Evolutionary conservation across 2,113 vertebrate species (phyloP).

Genomic region (Cyprinus carpio): DNA sequence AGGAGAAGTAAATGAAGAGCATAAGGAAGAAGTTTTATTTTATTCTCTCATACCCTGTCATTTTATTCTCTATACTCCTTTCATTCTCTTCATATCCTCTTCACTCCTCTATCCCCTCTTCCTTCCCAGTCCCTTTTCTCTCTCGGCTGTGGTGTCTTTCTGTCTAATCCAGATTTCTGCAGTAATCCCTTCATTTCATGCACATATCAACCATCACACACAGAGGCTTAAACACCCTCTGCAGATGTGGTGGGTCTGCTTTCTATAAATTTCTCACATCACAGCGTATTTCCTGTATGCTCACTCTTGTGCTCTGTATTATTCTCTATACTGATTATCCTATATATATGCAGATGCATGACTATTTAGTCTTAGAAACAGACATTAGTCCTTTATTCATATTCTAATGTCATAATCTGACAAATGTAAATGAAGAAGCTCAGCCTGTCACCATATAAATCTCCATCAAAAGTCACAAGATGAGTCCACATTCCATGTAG

Average conservation of each 20-base stretch:
- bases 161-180: slow-evolving; percentile 13
- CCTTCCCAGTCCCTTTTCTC: neutral
- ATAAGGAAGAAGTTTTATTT: too few species aligned
- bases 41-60: neutral
- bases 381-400: too few species aligned
- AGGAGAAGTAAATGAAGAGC: too few species aligned
- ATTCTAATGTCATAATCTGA: too few species aligned
- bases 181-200: slow-evolving; percentile 20
- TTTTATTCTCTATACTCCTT: neutral
- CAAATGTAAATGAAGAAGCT: too few species aligned
- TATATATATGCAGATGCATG: too few species aligned
- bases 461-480: too few species aligned
- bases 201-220: neutral
- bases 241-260: slow-evolving; percentile 1
- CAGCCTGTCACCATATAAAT: too few species aligned
- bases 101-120: neutral
- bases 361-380: too few species aligned
- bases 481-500: too few species aligned
- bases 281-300: neutral
- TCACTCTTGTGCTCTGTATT: too few species aligned
- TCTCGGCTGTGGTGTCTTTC: neutral
- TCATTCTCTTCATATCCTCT: neutral
- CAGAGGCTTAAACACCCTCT: slow-evolving; percentile 13
- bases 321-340: too few species aligned
- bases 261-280: neutral